Percentiles rank a stretch among this genome's conserved stretches.
These are phyloP conservation scores for Lutjanus campechanus DNA, from an alignment of 2,797 vertebrate species.

Conservation along the genomic window DNA sequence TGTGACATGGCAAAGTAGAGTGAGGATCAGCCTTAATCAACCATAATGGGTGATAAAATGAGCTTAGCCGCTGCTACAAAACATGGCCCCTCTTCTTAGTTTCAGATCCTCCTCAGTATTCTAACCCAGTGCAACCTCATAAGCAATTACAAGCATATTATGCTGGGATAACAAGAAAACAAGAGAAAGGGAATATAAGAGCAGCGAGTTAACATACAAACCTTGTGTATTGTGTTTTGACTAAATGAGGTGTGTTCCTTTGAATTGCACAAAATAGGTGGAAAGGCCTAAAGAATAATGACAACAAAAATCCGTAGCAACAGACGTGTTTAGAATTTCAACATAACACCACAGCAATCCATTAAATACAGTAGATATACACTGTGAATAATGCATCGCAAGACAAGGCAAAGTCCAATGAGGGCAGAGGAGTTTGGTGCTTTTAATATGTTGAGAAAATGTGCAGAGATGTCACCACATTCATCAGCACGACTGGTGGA, in stretches of 20 bases:
- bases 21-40: conserved; percentile 69
- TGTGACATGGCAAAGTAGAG: conserved; percentile 55
- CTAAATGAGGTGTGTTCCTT: conserved; percentile 44
- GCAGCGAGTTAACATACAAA: conserved; percentile 12
- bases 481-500: conserved; percentile 28
- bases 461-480: conserved; percentile 46
- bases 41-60: conserved; percentile 69
- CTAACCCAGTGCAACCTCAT: conserved; percentile 35
- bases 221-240: conserved; percentile 17
- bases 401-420: conserved; percentile 41
- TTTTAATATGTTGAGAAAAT: conserved; percentile 59
- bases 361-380: conserved; percentile 55
- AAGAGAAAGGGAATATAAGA: conserved; percentile 40
- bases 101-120: conserved; percentile 59
- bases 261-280: conserved; percentile 56
- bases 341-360: conserved; percentile 30
- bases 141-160: conserved; percentile 60
- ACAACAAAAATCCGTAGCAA: conserved; percentile 41
- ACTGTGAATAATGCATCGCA: conserved; percentile 55
- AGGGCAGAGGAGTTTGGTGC: conserved; percentile 48
- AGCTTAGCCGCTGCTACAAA: conserved; percentile 59
- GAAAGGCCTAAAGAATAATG: conserved; percentile 60
- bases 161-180: conserved; percentile 51
- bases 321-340: conserved; percentile 52
- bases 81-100: conserved; percentile 29